Base-by-base conservation (phyloP, 2,113 vertebrate genomes). In the Dasypus novemcinctus region DNA sequence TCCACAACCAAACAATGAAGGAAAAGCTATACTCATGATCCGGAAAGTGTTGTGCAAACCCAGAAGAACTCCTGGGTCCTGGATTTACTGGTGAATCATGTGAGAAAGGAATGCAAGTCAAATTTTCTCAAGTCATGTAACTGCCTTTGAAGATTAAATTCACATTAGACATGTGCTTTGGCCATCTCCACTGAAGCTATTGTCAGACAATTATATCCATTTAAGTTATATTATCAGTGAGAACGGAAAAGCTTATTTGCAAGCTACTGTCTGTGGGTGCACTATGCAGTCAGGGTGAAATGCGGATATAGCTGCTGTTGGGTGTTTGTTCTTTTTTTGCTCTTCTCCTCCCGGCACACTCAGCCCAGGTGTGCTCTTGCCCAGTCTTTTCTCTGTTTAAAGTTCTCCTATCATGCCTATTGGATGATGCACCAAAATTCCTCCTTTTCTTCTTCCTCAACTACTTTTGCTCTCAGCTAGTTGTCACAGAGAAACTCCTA, bases 221-320 rank as follows among this genome's bases (percentile, higher is more conserved):
- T 7, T 88, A 27, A 61, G 31, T 12, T n/a, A 8, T 61, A 21
- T 46, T 20, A 21, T 23, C 23, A 13, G 20, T 64, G 87, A 38
- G 2, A 72, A n/a, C 29, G 49, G 46, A 59, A 27, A 82, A 18
- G 21, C n/a, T 78, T 9, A 29, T 13, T n/a, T 43, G 25, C 17
- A n/a, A 27, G 4, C 2, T 21, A 31, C 66, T 84, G n/a, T 20
- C 36, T 64, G 6, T 63, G 57, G 33, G 13, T 59, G 5, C 9
- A 27, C 0, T 66, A 2, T 20, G 18, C 7, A 63, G 27, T 41
- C 46, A 29, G 1, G 3, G 6, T 72, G 7, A 54, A 13, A n/a
- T 20, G 15, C 6, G 29, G n/a, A 63, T 2, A 17, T 17, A 6
- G 3, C 31, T 1, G 11, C 8, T 18, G 9, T 14, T 31, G 61